Percentiles rank a stretch among this genome's conserved stretches.
phyloP scores from a whole-genome alignment of 2,888 invertebrate genomes.

The Oscheius sp. region DNA sequence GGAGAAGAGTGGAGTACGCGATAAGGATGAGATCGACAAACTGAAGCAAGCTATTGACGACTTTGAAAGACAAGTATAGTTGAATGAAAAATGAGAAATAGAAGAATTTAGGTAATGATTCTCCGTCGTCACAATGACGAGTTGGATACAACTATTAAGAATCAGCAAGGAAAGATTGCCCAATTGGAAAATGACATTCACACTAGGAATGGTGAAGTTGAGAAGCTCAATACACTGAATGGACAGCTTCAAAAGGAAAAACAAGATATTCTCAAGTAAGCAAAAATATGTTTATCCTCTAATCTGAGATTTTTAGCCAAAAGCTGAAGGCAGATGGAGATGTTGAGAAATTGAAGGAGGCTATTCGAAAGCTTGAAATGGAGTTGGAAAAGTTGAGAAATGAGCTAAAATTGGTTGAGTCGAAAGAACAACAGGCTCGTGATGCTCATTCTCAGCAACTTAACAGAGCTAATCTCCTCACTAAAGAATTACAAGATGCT shows the following conservation, averaged over 20 bases:
- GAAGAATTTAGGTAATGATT: conserved; percentile 53
- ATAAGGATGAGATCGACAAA: conserved; percentile 65
- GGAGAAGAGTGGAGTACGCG: conserved; percentile 47
- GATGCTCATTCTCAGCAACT: conserved; percentile 59
- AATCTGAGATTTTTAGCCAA: conserved; percentile 49
- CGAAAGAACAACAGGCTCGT: conserved; percentile 54
- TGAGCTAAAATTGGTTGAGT: conserved; percentile 54
- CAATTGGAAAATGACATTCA: conserved; percentile 66
- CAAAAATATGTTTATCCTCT: background rate
- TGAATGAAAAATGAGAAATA: background rate
- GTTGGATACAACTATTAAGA: conserved; percentile 67
- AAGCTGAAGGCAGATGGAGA: conserved; percentile 66
- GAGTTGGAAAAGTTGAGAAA: conserved; percentile 64
- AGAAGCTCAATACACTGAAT: conserved; percentile 66
- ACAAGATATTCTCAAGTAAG: conserved; percentile 63
- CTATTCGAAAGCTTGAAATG: conserved; percentile 64
- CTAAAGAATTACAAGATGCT: conserved; percentile 57
- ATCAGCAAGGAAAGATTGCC: conserved; percentile 64
- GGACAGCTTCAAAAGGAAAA: conserved; percentile 66
- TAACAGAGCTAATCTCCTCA: conserved; percentile 55
- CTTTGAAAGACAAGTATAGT: conserved; percentile 58
- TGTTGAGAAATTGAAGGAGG: conserved; percentile 59
- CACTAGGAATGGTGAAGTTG: conserved; percentile 61
- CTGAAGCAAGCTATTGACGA: conserved; percentile 59
- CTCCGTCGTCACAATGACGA: conserved; percentile 68